Evolutionary conservation across 2,113 vertebrate genomes (phyloP), one percentile per base, ranked within the genome.

Genomic region (Tragelaphus strepsiceros): DNA sequence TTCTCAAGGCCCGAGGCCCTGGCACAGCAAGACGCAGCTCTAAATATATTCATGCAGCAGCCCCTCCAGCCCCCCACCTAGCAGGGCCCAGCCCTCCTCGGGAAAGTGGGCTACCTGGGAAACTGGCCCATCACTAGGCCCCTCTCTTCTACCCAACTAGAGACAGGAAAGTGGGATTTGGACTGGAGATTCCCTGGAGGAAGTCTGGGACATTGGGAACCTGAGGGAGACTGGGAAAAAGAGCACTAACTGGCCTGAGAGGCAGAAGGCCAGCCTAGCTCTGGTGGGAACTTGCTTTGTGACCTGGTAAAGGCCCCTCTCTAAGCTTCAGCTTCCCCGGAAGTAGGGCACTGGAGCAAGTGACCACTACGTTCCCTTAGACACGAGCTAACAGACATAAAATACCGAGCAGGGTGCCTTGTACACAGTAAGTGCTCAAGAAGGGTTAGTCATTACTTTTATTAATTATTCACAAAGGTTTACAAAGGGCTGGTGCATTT

Each of bases 1-100:
- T 97, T 98, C 98, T 97, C 92, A 88, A 97, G 98, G 98, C 98
- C 98, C 77, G 93, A 98, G 98, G 98, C 98, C 98, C 98, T 98
- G 97, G 98, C 98, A 97, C 97, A 98, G 97, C 96, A 95, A 97
- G 98, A 77, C 87, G 84, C 93, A 78, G 93, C 97, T 97, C 98
- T 98, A 98, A 98, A 98, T 98, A 98, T 95, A 98, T 96, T 96
- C 98, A 58, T 3, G 49, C 97, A 95, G 97, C 97, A 96, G 94
- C 94, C 97, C 96, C 96, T 83, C 5, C 59, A 84, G 96, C 87
- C 91, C 97, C 11, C 90, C 71, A 61, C 91, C 90, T 80, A 28
- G 91, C 83, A n/a, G 77, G 67, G 80, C 94, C 24, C 12, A 32
- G 93, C 81, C 82, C 97, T 89, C 95, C 87, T 92, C 88, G 13